Conservation (phyloP, 1,140 invertebrate species). For the Popillia japonica region DNA sequence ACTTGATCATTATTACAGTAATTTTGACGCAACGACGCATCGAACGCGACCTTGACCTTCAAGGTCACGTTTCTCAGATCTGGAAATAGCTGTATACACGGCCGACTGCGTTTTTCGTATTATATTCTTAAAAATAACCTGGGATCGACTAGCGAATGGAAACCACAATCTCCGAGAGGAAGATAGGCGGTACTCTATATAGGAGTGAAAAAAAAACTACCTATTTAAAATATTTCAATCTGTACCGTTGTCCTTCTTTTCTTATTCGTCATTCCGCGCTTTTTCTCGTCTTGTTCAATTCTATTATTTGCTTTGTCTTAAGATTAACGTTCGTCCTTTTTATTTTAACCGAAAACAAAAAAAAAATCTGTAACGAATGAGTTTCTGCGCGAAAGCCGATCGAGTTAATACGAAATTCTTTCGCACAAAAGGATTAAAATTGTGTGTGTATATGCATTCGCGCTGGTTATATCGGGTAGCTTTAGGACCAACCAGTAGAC, state of each 20-base stretch:
- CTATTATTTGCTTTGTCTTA: not conserved
- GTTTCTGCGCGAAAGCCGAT: not conserved
- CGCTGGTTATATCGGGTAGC: not conserved
- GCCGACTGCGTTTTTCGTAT: conserved; percentile 9
- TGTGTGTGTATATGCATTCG: not conserved
- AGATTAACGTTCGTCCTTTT: not conserved
- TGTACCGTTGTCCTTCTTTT: not conserved
- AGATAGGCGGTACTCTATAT: too few species aligned
- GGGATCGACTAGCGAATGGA: not conserved
- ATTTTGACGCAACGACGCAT: conserved; percentile 5
- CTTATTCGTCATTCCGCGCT: not conserved
- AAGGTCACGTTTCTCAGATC: not conserved
- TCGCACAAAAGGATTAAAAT: not conserved
- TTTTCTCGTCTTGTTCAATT: not conserved
- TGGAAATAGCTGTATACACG: not conserved
- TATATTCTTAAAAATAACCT: conserved; percentile 4
- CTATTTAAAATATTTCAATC: not conserved
- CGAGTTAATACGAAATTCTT: not conserved
- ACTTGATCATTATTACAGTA: not conserved
- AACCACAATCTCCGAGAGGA: not conserved
- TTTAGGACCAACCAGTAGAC: not conserved
- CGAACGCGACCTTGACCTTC: conserved; percentile 16
- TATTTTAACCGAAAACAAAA: not conserved
- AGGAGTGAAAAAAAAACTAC: not conserved
- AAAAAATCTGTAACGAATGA: not conserved